These are phyloP conservation scores for Plebejus melissa DNA, from an alignment of 2,888 invertebrate species.

Conservation along the genomic window DNA sequence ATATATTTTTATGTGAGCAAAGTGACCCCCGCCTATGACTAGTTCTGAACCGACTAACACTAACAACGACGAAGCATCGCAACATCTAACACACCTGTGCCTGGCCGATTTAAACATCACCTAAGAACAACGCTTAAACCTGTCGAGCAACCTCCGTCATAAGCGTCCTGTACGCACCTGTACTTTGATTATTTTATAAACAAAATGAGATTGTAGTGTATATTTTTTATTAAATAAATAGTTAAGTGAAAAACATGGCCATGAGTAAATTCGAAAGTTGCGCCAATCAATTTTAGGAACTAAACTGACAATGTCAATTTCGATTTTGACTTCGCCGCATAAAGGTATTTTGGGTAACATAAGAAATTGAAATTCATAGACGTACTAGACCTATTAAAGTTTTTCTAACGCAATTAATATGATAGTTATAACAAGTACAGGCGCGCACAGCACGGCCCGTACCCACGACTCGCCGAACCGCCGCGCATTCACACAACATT, in stretches of 20 bases:
- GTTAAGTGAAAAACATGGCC: background rate
- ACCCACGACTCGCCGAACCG: constrained; percentile 41
- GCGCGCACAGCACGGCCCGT: constrained; percentile 34
- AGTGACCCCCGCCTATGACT: constrained; percentile 47
- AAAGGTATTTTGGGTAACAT: background rate
- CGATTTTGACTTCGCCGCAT: background rate
- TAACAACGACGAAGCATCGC: constrained; percentile 31
- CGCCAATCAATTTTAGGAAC: background rate
- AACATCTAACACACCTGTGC: background rate
- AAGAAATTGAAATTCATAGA: background rate
- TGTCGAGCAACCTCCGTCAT: constrained; percentile 22
- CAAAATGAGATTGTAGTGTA: background rate
- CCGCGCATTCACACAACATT: constrained; percentile 62
- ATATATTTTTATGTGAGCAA: constrained; percentile 32
- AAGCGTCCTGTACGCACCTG: constrained; percentile 7
- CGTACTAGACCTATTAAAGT: constrained; percentile 19
- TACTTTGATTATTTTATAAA: background rate
- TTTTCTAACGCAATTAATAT: background rate
- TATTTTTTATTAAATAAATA: background rate
- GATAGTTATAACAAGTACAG: background rate
- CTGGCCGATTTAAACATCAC: background rate
- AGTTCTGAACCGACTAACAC: constrained; percentile 39
- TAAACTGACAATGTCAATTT: background rate
- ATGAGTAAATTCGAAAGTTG: background rate
- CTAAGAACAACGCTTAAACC: background rate